These are phyloP conservation scores for Hepsetus odoe DNA, from an alignment of 2,113 vertebrate genomes.

Conservation along the genomic window DNA sequence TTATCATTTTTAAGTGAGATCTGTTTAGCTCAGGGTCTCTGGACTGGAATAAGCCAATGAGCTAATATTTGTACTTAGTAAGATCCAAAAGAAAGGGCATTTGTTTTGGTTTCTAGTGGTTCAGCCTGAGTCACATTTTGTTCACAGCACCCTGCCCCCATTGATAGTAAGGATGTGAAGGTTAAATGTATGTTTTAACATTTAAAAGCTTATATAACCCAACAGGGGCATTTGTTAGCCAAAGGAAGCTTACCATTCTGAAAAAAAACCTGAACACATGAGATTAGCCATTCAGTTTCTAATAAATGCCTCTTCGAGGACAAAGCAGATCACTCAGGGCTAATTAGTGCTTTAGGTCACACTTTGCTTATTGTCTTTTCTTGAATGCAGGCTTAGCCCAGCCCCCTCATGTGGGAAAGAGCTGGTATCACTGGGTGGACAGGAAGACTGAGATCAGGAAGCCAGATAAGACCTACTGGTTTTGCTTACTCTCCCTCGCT, in stretches of 20 bases:
- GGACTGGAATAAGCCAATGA: background rate
- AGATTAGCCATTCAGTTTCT: background rate
- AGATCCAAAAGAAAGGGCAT: background rate
- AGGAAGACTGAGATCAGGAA: conserved; percentile 5
- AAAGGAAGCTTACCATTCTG: background rate
- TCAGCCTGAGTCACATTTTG: background rate
- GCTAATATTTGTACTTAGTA: background rate
- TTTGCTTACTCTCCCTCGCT: background rate
- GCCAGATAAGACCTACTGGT: background rate
- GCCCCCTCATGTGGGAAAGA: background rate
- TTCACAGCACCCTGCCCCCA: background rate
- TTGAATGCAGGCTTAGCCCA: background rate
- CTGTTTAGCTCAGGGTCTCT: too few relatives aligned
- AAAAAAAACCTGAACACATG: background rate
- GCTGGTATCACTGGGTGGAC: conserved; percentile 7
- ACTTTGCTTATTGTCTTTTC: background rate
- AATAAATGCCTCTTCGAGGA: background rate
- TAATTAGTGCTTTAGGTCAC: background rate
- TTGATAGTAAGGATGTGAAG: background rate
- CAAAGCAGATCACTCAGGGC: background rate
- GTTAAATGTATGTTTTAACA: background rate
- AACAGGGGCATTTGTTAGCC: background rate
- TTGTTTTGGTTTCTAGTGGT: background rate
- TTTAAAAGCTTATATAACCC: background rate
- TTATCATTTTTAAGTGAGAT: too few relatives aligned